phyloP scores from a whole-genome alignment of 2,113 vertebrate species.

The Hippolais icterina region DNA sequence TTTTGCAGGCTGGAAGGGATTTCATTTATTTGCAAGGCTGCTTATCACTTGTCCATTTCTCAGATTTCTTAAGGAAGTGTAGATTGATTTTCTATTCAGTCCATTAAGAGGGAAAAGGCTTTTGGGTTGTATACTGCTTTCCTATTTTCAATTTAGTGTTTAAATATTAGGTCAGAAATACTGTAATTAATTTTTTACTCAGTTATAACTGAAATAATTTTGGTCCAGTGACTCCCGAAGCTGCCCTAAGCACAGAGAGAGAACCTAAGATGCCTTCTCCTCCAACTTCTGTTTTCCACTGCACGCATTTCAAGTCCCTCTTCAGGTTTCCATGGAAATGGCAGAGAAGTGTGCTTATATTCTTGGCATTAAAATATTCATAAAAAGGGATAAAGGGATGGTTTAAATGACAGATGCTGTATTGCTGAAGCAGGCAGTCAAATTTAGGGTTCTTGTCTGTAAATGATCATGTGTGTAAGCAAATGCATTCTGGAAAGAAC shows the following conservation, averaged over 20 bases:
- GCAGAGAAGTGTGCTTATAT: constrained; percentile 33
- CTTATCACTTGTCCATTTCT: not conserved
- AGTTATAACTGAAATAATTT: not conserved
- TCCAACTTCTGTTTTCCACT: constrained; percentile 33
- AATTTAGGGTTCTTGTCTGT: not conserved
- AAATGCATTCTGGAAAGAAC: not conserved
- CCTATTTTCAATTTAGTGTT: not conserved
- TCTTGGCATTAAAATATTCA: constrained; percentile 66
- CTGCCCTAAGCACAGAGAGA: not conserved
- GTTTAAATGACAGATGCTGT: constrained; percentile 51
- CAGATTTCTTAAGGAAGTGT: not conserved
- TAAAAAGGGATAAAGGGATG: constrained; percentile 37
- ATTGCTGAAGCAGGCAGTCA: constrained; percentile 29
- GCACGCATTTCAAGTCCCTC: constrained; percentile 34
- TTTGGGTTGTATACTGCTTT: not conserved
- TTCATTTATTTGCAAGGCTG: not conserved
- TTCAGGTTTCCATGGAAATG: constrained; percentile 72
- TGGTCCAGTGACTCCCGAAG: not conserved
- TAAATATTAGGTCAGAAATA: not conserved
- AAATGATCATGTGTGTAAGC: not conserved
- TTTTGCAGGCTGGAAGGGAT: not conserved
- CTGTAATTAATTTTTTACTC: not conserved
- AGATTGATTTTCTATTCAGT: not conserved
- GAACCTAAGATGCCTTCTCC: not conserved
- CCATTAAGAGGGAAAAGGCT: not conserved